Conservation (phyloP, 1,140 invertebrate genomes). For the Schmidtea mediterranea region DNA sequence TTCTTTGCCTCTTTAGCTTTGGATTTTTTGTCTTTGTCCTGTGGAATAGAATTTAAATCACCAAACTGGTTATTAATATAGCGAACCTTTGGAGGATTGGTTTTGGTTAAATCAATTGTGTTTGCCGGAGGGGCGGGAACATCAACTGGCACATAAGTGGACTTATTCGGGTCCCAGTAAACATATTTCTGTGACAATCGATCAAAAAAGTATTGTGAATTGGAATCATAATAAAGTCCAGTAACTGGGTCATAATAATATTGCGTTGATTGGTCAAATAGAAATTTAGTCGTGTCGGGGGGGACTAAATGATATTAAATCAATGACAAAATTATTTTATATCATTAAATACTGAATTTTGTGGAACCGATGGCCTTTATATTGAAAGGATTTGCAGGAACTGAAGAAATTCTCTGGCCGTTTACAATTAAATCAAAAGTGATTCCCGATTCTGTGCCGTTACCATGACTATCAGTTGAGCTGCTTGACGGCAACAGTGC, state of each 20-base stretch:
- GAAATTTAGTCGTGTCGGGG: constrained; percentile 64
- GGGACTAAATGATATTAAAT: constrained; percentile 33
- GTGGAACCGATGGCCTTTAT: constrained; percentile 10
- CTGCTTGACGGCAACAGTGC: constrained; percentile 5
- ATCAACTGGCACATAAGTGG: constrained; percentile 6
- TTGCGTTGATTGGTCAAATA: constrained; percentile 73
- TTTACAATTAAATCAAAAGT: neutral
- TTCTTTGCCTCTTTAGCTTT: constrained; percentile 61
- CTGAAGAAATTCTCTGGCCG: constrained; percentile 4
- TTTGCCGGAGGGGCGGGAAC: constrained; percentile 13
- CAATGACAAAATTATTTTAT: neutral
- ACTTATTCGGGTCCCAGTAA: constrained; percentile 49
- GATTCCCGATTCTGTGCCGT: constrained; percentile 1
- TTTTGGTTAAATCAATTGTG: constrained; percentile 13
- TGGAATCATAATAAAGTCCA: constrained; percentile 75
- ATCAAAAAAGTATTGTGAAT: constrained; percentile 49
- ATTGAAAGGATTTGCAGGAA: constrained; percentile 8
- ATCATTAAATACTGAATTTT: constrained; percentile 3
- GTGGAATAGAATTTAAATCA: neutral
- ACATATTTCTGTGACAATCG: constrained; percentile 59
- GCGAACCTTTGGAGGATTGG: constrained; percentile 9
- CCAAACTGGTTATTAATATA: neutral
- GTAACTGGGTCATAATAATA: constrained; percentile 82
- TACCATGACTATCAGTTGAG: constrained; percentile 4
- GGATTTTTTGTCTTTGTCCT: constrained; percentile 26